Base-by-base conservation (phyloP, 2,113 vertebrate genomes). In the Sterrhoptilus dennistouni region DNA sequence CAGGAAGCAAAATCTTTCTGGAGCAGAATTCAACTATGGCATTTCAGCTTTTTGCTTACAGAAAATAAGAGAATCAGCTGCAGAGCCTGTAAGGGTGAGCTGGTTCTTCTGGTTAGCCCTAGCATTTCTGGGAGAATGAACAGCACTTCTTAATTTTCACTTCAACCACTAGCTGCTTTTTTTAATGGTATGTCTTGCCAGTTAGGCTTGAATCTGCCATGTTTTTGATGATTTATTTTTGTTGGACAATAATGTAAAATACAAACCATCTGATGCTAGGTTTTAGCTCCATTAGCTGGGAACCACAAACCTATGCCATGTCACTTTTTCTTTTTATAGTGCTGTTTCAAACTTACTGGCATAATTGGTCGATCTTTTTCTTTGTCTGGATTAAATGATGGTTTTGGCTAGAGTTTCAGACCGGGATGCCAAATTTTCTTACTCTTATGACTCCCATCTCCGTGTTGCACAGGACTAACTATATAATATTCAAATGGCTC, bases 171-270 rank as follows among this genome's bases (percentile, higher is more conserved):
- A 83, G 89, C 82, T 93, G 69, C 27, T 77, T 94, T 93, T 91
- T 96, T 85, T 88, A 70, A 88, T 94, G 78, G 60, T 82, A 64
- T 77, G 85, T 85, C 53, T 86, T 97, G 93, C 85, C 94, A 94
- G 91, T 84, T 74, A 78, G 54, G 75, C 75, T 96, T 96, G 83
- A 83, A 96, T 96, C 96, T 97, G 96, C 94, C 93, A 91, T 96
- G 96, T 95, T 96, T 90, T 89, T 90, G 83, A 88, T 95, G 88
- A 97, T 97, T 97, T 97, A 95, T 96, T 97, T 96, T 97, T 91
- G 88, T 93, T 96, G 90, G 82, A 96, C 96, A 95, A 96, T 93
- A 92, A 95, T 66, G 77, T 92, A 92, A 97, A 93, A 97, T 61
- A 66, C 63, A 94, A 94, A 89, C 86, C 95, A 95, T 87, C 77